Conservation (phyloP, 2,113 vertebrate species). For the Catharus fuscescens region DNA sequence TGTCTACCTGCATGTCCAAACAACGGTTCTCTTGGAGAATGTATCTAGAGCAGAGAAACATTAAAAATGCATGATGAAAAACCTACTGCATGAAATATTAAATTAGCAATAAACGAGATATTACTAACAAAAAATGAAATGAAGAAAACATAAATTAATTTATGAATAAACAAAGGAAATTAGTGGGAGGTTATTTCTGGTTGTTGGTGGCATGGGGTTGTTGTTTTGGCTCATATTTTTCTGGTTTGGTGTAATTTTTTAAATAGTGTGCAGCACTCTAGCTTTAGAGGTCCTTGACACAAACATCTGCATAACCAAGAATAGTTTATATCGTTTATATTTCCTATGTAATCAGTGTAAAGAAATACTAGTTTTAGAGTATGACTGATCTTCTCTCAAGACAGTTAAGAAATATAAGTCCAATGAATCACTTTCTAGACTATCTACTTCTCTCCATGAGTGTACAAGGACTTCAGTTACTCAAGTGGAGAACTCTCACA, state of each 20-base stretch:
- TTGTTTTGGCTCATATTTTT: not conserved
- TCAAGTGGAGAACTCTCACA: not conserved
- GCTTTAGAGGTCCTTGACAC: not conserved
- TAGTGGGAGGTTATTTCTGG: fast-evolving
- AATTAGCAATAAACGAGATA: not conserved
- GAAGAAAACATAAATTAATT: not conserved
- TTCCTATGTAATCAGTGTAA: not conserved
- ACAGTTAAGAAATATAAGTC: not conserved
- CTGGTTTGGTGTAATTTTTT: not conserved
- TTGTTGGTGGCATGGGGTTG: not conserved
- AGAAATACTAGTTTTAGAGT: not conserved
- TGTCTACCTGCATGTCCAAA: not conserved
- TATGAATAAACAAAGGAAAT: not conserved
- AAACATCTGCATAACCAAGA: not conserved
- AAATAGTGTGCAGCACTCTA: not conserved
- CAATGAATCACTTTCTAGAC: not conserved
- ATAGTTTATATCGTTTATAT: not conserved
- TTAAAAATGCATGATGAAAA: not conserved
- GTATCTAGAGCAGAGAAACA: not conserved
- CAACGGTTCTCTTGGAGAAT: not conserved
- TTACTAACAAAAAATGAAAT: not conserved
- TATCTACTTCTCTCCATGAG: not conserved
- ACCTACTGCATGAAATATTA: not conserved
- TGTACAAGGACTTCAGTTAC: not conserved
- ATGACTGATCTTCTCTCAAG: not conserved